These are phyloP conservation scores for Peromyscus nudipes DNA, from an alignment of 2,797 vertebrate species.

Conservation along the genomic window DNA sequence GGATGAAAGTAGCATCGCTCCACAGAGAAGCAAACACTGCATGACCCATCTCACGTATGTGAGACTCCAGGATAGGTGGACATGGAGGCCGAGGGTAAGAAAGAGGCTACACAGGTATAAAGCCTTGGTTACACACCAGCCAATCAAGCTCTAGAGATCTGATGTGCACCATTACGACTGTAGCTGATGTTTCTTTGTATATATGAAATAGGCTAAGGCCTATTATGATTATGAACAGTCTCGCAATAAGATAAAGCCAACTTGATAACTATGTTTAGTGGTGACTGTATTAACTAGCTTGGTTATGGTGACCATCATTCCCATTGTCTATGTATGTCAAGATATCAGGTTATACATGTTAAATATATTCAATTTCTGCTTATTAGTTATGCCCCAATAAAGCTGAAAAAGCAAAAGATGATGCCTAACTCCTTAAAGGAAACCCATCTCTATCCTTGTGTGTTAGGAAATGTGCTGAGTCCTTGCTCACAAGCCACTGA, in stretches of 20 bases:
- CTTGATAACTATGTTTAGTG: neutral
- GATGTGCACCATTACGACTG: accelerated
- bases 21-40: neutral
- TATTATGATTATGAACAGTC: neutral
- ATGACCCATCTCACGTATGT: neutral
- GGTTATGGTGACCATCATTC: neutral
- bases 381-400: neutral
- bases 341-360: neutral
- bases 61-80: neutral
- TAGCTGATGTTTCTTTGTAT: neutral
- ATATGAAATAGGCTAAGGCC: neutral
- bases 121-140: no score
- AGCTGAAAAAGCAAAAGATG: neutral
- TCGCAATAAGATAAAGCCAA: neutral
- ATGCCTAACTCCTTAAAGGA: neutral
- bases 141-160: neutral
- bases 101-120: neutral
- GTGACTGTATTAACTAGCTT: neutral
- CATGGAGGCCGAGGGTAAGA: neutral
- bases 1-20: neutral
- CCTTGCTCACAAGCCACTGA: neutral
- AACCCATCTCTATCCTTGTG: neutral
- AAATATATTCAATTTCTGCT: neutral
- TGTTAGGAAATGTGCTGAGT: neutral
- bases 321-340: neutral